Evolutionary conservation across 1,140 invertebrate genomes (phyloP), one percentile per base, ranked within the genome.

Genomic region (Scylla paramamosain): DNA sequence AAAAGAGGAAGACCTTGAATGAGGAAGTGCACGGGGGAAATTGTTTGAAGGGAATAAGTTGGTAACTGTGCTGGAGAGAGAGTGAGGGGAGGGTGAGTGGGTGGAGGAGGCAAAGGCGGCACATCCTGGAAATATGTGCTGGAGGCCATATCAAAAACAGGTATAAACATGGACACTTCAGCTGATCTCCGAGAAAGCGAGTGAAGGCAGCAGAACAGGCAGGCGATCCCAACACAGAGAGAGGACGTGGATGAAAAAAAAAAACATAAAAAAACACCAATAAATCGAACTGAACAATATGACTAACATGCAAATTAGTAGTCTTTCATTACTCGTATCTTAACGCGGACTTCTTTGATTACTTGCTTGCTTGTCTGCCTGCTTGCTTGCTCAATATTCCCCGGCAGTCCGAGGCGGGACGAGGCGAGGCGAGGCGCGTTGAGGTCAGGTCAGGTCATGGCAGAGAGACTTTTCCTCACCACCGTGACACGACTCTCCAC

Each of bases 401-500:
- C n/a, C 8, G n/a, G n/a, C 20, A 77, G 52, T 59, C 52, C 67
- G 20, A 7, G 6, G 67, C 6, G 67, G n/a, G 67, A 20, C 25
- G 67, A 77, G n/a, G 67, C 67, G n/a, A n/a, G 67, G 67, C 67
- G n/a, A 77, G 67, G 67, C 67, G n/a, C 12, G 67, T 77, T 20
- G 67, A 77, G 67, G 67, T 77, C 67, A 77, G 67, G 67, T 77
- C 67, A 77, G 67, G 67, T 77, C 67, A 77, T 12, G 67, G 6
- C 20, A 77, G 25, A 77, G 67, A n/a, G 67, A 77, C 67, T 77
- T 77, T 77, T 77, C 20, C 67, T 77, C 67, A 25, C 67, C 67
- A 77, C 67, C 67, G 67, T 77, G 67, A 77, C 67, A 77, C n/a
- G 67, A n/a, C 67, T 77, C 67, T 77, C 67, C 20, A n/a, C 67